phyloP scores from a whole-genome alignment of 1,140 invertebrate genomes.

The Drusus annulatus region DNA sequence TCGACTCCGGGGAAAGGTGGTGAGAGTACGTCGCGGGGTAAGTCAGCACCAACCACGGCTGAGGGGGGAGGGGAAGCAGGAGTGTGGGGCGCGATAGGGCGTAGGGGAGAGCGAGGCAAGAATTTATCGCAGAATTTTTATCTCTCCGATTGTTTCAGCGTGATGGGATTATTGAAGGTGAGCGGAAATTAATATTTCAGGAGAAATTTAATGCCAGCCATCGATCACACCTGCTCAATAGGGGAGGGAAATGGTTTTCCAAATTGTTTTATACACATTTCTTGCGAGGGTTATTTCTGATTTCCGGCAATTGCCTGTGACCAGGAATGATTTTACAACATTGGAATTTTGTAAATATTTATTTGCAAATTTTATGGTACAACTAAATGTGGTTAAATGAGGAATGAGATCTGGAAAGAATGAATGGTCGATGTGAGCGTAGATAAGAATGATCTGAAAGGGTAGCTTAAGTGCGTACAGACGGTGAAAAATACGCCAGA shows the following conservation, averaged over 20 bases:
- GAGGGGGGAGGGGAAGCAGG: not conserved
- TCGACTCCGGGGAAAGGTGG: not conserved
- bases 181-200: slow-evolving; percentile 28
- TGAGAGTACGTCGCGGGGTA: not conserved
- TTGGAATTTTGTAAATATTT: no score
- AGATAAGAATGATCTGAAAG: no score
- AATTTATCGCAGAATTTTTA: slow-evolving; percentile 51
- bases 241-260: not conserved
- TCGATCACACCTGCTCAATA: slow-evolving; percentile 22
- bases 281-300: not conserved
- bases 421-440: no score
- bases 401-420: no score
- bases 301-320: not conserved
- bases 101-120: not conserved
- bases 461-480: no score
- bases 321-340: no score
- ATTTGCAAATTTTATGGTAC: no score
- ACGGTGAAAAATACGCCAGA: no score
- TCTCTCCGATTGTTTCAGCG: slow-evolving; percentile 23
- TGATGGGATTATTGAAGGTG: slow-evolving; percentile 39
- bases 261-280: not conserved
- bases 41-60: not conserved
- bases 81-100: no score
- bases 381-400: no score
- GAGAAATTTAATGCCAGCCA: slow-evolving; percentile 4